phyloP scores from a whole-genome alignment of 2,888 invertebrate genomes.

The Eupsilia transversa region DNA sequence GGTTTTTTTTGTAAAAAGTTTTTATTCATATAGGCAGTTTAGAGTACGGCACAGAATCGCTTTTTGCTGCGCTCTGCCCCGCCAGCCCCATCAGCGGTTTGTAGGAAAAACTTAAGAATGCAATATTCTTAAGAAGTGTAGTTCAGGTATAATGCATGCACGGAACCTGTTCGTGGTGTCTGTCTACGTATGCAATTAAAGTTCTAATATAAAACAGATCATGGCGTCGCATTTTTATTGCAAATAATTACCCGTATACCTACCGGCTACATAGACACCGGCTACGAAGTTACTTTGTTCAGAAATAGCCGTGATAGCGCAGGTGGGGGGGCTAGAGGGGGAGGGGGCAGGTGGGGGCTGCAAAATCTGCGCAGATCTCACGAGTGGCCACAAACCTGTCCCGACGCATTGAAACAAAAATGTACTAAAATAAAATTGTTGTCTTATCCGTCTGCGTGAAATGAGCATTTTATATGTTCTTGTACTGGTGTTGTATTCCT shows the following conservation, averaged over 20 bases:
- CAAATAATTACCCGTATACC: constrained; percentile 46
- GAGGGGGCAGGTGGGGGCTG: not conserved
- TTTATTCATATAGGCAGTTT: not conserved
- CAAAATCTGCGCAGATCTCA: constrained; percentile 41
- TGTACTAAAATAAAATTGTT: constrained; percentile 42
- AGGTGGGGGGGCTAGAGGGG: not conserved
- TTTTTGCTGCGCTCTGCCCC: not conserved
- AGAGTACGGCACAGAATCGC: no score
- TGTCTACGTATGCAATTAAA: constrained; percentile 23
- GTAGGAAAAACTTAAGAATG: constrained; percentile 23
- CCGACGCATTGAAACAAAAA: constrained; percentile 30
- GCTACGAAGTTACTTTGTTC: constrained; percentile 2
- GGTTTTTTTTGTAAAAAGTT: no score
- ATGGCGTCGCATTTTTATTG: constrained; percentile 31
- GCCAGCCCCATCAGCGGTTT: not conserved
- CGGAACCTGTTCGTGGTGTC: constrained; percentile 36
- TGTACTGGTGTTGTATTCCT: not conserved
- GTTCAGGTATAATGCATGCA: constrained; percentile 23
- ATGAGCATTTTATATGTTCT: constrained; percentile 2
- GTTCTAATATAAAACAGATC: constrained; percentile 54
- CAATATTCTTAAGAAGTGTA: constrained; percentile 25
- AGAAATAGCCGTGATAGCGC: constrained; percentile 23
- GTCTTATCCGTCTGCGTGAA: not conserved
- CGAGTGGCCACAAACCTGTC: constrained; percentile 44
- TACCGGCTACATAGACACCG: no score